Evolutionary conservation across 2,888 invertebrate species (phyloP).

Genomic region (Polymixis lichenea): DNA sequence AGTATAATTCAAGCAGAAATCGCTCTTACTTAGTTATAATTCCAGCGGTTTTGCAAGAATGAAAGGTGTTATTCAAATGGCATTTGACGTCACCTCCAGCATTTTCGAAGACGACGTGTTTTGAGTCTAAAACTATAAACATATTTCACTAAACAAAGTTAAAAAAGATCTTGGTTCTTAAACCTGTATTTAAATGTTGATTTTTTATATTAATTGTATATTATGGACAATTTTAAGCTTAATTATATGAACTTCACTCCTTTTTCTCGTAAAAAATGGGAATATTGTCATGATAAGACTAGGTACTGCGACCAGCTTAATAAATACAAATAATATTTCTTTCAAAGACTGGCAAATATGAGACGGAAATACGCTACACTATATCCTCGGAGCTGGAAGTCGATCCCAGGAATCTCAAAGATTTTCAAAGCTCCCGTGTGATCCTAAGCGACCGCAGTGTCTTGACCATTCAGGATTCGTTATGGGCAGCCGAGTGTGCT

Average conservation of each 20-base stretch:
- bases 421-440: conserved; percentile 63
- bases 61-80: no score
- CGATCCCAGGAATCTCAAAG: conserved; percentile 39
- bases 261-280: not conserved
- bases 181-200: not conserved
- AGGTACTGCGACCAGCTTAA: not conserved
- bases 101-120: not conserved
- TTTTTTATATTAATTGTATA: not conserved
- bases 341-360: conserved; percentile 69
- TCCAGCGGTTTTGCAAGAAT: not conserved
- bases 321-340: conserved; percentile 1
- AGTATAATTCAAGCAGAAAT: not conserved
- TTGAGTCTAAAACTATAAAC: not conserved
- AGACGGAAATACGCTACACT: conserved; percentile 65
- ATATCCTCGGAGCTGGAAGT: conserved; percentile 66
- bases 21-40: not conserved
- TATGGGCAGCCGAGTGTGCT: conserved; percentile 71
- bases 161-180: no score
- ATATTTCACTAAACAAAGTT: no score
- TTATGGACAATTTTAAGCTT: not conserved
- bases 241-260: not conserved
- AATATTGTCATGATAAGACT: not conserved
- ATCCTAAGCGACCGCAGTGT: conserved; percentile 70
- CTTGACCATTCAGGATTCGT: conserved; percentile 23
- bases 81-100: not conserved